A percentile compares a stretch with the other conserved stretches of the same genome.
These are phyloP conservation scores for Julus scanicus DNA, from an alignment of 2,888 invertebrate species.

Conservation along the genomic window DNA sequence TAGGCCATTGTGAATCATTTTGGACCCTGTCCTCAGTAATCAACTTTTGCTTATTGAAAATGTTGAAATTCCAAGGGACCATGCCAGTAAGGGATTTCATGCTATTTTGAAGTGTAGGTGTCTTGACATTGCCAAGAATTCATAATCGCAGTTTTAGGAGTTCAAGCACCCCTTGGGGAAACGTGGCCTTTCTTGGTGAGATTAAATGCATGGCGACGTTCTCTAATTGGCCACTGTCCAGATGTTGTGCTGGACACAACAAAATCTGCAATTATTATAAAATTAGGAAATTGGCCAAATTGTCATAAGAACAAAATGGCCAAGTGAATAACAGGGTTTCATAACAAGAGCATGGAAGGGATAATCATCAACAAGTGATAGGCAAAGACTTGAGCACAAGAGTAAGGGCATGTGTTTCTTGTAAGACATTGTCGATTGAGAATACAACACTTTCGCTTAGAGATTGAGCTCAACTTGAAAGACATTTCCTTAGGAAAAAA, in stretches of 20 bases:
- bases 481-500: background rate
- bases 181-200: background rate
- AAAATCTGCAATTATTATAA: background rate
- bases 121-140: background rate
- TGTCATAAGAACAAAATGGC: background rate
- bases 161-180: background rate
- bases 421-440: background rate
- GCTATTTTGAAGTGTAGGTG: background rate
- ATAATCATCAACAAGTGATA: too few relatives aligned
- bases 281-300: background rate
- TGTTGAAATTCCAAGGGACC: too few relatives aligned
- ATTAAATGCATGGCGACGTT: slow-evolving; percentile 6
- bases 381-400: background rate
- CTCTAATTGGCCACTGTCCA: slow-evolving; percentile 30
- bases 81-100: too few relatives aligned
- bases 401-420: background rate
- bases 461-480: background rate
- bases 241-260: background rate
- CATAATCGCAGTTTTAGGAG: background rate
- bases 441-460: background rate
- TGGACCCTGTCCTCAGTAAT: too few relatives aligned
- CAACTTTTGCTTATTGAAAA: too few relatives aligned
- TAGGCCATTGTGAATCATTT: background rate
- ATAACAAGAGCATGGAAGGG: background rate
- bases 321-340: background rate